Evolutionary conservation across 2,113 vertebrate genomes (phyloP), one percentile per base, ranked within the genome.

Genomic region (Diphyllodes magnificus): DNA sequence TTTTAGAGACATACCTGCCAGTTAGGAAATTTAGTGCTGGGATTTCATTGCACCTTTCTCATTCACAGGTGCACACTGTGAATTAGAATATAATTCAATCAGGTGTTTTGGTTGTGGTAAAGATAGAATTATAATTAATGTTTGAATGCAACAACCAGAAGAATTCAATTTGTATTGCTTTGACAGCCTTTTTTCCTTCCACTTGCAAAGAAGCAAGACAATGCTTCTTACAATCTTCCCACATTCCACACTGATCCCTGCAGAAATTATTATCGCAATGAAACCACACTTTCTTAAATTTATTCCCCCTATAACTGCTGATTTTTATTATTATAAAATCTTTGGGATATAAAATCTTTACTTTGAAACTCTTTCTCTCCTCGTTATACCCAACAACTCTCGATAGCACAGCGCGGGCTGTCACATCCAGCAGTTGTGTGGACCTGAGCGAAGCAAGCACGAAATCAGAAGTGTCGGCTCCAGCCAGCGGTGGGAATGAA

Each of bases 31-130:
- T 14, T 49, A 77, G 53, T 42, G 30, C 7, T 54, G 30, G 19
- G 13, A 59, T 78, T 81, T 66, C 22, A 77, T 18, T 39, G 39
- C 1, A 2, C 1, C 5, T 81, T 69, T 90, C 30, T 88, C 30
- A 40, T 78, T 75, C 60, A 35, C 2, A 24, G 0, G 0, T 33
- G 3, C 25, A 59, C 40, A 35, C 2, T 7, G 1, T 64, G 65
- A 61, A 45, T 39, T 37, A 18, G 8, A 73, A 61, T 6, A 5
- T 33, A 18, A 37, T 51, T 39, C 11, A 68, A 1, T 40, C 35
- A 72, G 37, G 51, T 9, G 2, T 49, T 82, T 76, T 6, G 2
- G 4, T 44, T 82, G 10, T 37, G 12, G 6, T 5, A 80, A 53
- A 79, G 11, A 8, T 35, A 82, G 40, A 81, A 57, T 56, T 68